Evolutionary conservation across 2,113 vertebrate species (phyloP).

Genomic region (Eurypyga helias): DNA sequence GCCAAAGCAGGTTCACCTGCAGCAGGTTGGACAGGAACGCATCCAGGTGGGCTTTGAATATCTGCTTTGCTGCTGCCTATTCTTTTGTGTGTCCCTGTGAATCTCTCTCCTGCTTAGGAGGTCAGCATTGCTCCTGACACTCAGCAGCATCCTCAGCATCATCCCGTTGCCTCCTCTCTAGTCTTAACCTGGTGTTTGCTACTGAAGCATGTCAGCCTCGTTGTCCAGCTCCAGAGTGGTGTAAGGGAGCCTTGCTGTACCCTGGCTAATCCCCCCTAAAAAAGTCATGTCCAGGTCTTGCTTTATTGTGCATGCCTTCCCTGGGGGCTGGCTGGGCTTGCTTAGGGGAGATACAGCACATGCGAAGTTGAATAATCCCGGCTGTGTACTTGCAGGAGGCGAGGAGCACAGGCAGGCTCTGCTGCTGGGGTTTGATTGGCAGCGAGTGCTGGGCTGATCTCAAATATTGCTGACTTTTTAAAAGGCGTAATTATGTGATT

Average conservation of each 20-base stretch:
- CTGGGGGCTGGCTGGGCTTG: background rate
- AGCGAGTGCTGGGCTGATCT: slow-evolving; percentile 50
- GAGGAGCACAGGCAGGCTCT: background rate
- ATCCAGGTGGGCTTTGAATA: too few species aligned
- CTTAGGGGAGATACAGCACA: rapidly evolving
- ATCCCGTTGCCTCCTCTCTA: background rate
- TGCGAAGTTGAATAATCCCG: background rate
- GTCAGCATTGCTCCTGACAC: background rate
- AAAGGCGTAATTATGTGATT: slow-evolving; percentile 54
- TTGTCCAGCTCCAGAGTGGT: background rate
- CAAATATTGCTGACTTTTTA: slow-evolving; percentile 51
- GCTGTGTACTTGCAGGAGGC: background rate
- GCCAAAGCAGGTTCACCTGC: too few species aligned
- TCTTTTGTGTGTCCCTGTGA: background rate
- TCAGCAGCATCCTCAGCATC: background rate
- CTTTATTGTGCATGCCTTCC: background rate
- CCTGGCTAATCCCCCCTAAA: background rate
- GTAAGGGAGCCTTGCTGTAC: background rate
- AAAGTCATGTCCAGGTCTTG: background rate
- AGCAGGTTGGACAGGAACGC: too few species aligned
- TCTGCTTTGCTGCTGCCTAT: background rate
- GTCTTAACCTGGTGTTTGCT: background rate
- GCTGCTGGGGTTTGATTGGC: slow-evolving; percentile 58
- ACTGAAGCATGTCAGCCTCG: rapidly evolving
- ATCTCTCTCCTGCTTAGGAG: background rate